Conservation (phyloP, 2,888 invertebrate genomes). For the Chloromyia formosa region DNA sequence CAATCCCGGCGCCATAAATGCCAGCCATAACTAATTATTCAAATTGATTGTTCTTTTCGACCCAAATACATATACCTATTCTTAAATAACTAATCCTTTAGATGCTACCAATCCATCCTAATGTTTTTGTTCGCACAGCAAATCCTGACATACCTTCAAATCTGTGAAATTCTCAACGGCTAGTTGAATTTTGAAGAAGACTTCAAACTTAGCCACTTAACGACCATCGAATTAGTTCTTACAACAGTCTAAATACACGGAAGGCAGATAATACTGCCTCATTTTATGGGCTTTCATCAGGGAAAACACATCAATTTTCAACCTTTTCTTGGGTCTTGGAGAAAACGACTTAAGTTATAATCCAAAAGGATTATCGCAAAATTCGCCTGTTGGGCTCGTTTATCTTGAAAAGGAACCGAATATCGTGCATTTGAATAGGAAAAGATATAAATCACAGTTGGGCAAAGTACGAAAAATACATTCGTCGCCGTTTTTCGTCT, state of each 20-base stretch:
- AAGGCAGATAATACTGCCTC: not conserved
- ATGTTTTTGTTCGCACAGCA: not conserved
- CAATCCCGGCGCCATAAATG: too few species aligned
- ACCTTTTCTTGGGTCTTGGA: not conserved
- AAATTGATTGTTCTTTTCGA: too few species aligned
- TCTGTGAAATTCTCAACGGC: not conserved
- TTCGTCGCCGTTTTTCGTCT: not conserved
- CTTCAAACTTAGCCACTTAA: not conserved
- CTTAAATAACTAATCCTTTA: too few species aligned
- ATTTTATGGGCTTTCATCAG: conserved; percentile 10
- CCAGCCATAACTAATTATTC: too few species aligned
- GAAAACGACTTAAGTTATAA: conserved; percentile 13
- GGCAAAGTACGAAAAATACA: not conserved
- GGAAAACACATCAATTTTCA: conserved; percentile 12
- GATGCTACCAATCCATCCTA: too few species aligned
- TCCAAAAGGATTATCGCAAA: conserved; percentile 38
- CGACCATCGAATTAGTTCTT: too few species aligned
- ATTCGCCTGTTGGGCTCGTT: conserved; percentile 31
- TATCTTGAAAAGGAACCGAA: conserved; percentile 22
- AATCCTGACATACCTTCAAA: not conserved
- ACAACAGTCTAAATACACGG: too few species aligned
- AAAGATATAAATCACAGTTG: conserved; percentile 33
- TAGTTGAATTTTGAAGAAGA: not conserved
- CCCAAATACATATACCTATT: too few species aligned
- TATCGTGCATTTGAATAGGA: conserved; percentile 26